Evolutionary conservation across 1,140 invertebrate genomes (phyloP), one percentile per base, ranked within the genome.

Genomic region (Eumeta japonica): DNA sequence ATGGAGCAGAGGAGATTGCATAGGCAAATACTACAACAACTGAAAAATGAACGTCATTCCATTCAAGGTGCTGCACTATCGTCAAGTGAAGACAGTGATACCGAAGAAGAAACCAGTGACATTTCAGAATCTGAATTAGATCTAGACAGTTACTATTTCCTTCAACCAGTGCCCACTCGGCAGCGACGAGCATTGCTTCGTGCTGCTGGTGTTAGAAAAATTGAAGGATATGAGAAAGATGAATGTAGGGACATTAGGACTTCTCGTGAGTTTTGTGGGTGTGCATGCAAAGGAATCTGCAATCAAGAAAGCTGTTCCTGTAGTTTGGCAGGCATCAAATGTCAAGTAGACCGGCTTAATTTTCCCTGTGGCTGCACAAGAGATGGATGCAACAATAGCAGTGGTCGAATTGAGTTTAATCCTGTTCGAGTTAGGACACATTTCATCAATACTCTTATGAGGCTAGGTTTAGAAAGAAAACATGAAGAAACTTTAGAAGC

Each of bases 341-440:
- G 93, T 64, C 93, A 96, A 80, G 92, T 98, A 13, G 94, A 98
- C 75, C 81, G 94, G 43, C 79, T 93, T 28, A 94, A 91, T 55
- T 98, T 98, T 68, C 96, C 96, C 0, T 98, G 96, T 71, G 92
- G 94, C 13, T 99, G 96, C 73, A 88, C 89, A 1, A 84, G 90
- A 44, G 94, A 97, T 54, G 91, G 92, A 31, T 99, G 96, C 72
- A 88, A 84, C 18, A 99, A 99, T 70, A 85, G 84, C 2, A 85
- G 85, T 34, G 96, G 96, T 4, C 80, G 96, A 37, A 91, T 97
- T 41, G 95, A 98, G 65, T 98, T 98, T 54, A 97, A 98, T 73
- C 93, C 94, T 0, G 84, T 94, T 16, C 82, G 94, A 37, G 95
- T 98, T 2, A 82, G 93, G 34, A 97, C 92, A n/a, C 95, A 98